Base-by-base conservation (phyloP, 2,888 invertebrate species). In the Hipparchia semele region DNA sequence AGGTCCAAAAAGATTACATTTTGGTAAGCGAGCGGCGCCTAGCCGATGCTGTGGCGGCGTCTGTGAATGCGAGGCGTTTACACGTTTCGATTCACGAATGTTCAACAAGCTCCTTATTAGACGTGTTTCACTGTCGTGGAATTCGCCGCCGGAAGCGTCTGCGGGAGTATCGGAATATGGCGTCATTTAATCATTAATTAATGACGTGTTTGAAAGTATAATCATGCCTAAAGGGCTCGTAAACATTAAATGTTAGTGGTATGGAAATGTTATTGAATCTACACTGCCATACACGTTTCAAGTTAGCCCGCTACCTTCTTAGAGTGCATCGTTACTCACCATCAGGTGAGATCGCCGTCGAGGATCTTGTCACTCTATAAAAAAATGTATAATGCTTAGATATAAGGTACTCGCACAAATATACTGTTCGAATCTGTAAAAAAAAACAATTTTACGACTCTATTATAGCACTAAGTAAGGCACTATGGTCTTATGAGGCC, bases 21-120 rank as follows among this genome's bases (percentile, higher is more conserved):
- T 90, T 87, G 90, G 91, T 91, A 89, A 89, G 88, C 83, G 88
- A 90, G 86, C 90, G 93, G 93, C 93, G 93, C 93, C 93, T 92
- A 92, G 89, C 86, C 90, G 90, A 86, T 88, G 89, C 90, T 83
- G 81, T 85, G 88, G 90, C 89, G 91, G 89, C 87, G 92, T 92
- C 93, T 92, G 91, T 92, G 90, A 90, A 90, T 91, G 87, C 83
- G 83, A 77, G 80, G 73, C 74, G 75, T 82, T 92, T 90, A 91
- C 72, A 84, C 53, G 74, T 3, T 68, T 68, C 78, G 78, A 77
- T 68, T 70, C 10, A 69, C 45, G 56, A 64, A 39, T 68, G 7
- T n/a, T 13, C 10, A 53, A 73, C 6, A 54, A 49, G 58, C 6
- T 12, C 33, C 59, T 23, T 13, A 58, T 58, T 23, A 23, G 13